Evolutionary conservation across 2,888 invertebrate genomes (phyloP).

Genomic region (Neocrepidodera transversa): DNA sequence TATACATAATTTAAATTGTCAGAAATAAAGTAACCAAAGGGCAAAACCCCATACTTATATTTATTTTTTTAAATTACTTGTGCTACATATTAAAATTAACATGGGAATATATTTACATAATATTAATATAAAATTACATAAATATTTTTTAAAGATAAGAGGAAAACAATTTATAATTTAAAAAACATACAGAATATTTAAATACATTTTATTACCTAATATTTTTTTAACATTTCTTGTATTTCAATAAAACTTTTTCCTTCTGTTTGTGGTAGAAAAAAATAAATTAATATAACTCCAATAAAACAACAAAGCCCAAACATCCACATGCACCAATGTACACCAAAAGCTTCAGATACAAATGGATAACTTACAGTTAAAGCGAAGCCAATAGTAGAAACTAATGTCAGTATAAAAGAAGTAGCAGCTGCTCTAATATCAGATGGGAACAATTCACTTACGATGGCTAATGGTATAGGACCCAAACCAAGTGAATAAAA

Average conservation of each 20-base stretch:
- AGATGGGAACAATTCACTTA: conserved; percentile 15
- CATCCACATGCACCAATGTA: conserved; percentile 22
- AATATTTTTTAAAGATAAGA: too few relatives aligned
- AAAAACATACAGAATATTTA: too few relatives aligned
- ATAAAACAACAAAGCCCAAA: conserved; percentile 18
- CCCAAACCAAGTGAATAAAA: conserved; percentile 23
- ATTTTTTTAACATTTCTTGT: conserved; percentile 18
- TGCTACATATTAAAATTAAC: too few relatives aligned
- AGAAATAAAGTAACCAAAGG: too few relatives aligned
- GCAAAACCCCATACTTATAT: too few relatives aligned
- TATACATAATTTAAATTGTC: too few relatives aligned
- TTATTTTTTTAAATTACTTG: too few relatives aligned
- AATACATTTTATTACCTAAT: too few relatives aligned
- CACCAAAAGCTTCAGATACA: conserved; percentile 2
- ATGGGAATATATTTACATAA: too few relatives aligned
- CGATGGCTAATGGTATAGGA: conserved; percentile 12
- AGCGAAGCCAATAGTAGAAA: neutral
- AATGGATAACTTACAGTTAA: conserved; percentile 15
- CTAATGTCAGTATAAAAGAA: too few relatives aligned
- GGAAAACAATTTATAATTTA: too few relatives aligned
- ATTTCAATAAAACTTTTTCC: conserved; percentile 29
- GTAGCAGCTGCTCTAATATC: conserved; percentile 17
- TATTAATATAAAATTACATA: too few relatives aligned
- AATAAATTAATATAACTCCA: conserved; percentile 20
- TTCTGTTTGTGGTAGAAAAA: conserved; percentile 26